Base-by-base conservation (phyloP, 2,888 invertebrate species). In the Palloptera scutellata region DNA sequence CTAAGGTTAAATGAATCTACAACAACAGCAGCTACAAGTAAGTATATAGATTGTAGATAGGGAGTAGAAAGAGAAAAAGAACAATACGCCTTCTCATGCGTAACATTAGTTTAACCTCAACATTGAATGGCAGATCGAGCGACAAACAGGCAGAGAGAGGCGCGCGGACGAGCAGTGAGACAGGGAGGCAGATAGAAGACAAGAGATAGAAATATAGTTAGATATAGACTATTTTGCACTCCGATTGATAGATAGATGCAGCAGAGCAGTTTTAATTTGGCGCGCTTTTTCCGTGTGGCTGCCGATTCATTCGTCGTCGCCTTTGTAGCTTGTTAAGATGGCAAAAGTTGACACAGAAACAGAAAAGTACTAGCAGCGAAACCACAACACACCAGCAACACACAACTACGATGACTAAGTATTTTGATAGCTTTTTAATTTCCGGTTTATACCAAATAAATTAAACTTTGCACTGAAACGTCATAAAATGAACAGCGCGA, bases 91-190 rank as follows among this genome's bases (percentile, higher is more conserved):
- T 64, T 68, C 63, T 67, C 62, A 70, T 63, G 70, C 67, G 65
- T 65, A 57, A 58, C 65, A 60, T 67, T 40, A 58, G 48, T 61
- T 66, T 67, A 67, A 70, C 64, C 67, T 70, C 70, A 70, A 67
- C 70, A 67, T 65, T 69, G 74, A 77, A 74, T 72, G 72, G 68
- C 51, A 48, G 8, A 48, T 15, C 2, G 51, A 48, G 30, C 2
- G 6, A 30, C 30, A 30, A 6, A 30, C 3, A 30, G 30, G 30
- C 30, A 30, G 30, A n/a, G n/a, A n/a, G n/a, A n/a, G n/a, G n/a
- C n/a, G n/a, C n/a, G n/a, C n/a, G n/a, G n/a, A n/a, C n/a, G n/a
- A n/a, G n/a, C n/a, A n/a, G n/a, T n/a, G 30, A 30, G 6, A 30
- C 30, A 30, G 30, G 6, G 30, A 30, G 30, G 30, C 30, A 30